phyloP scores from a whole-genome alignment of 2,113 vertebrate genomes.

The Gorsachius goisagi region DNA sequence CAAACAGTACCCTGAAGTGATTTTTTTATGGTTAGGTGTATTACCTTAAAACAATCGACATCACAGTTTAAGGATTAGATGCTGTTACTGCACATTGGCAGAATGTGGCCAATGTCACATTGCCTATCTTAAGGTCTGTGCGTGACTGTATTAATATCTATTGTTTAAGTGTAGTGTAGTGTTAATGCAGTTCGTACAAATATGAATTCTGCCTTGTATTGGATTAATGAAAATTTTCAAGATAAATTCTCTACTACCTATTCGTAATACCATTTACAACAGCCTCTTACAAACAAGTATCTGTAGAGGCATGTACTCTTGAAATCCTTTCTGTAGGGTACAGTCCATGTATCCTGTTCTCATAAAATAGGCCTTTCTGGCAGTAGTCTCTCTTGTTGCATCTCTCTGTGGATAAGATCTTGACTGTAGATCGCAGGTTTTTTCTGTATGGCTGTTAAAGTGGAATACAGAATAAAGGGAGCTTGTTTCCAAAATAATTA shows the following conservation, averaged over 20 bases:
- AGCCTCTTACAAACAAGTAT: neutral
- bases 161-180: neutral
- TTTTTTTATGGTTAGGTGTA: neutral
- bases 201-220: neutral
- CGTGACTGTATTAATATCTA: accelerated
- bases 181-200: neutral
- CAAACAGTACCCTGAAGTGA: neutral
- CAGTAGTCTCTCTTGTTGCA: neutral
- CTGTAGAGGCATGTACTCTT: neutral
- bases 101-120: neutral
- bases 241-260: neutral
- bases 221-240: neutral
- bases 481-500: neutral
- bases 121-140: neutral
- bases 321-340: neutral
- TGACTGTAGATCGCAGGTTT: neutral
- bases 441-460: neutral
- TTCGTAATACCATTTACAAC: neutral
- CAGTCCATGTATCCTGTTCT: neutral
- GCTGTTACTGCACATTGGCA: neutral
- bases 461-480: neutral
- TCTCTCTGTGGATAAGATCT: neutral
- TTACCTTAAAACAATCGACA: neutral
- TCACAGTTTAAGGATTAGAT: neutral
- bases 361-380: neutral